phyloP scores from a whole-genome alignment of 2,113 vertebrate genomes.

The Cichladusa arquata region DNA sequence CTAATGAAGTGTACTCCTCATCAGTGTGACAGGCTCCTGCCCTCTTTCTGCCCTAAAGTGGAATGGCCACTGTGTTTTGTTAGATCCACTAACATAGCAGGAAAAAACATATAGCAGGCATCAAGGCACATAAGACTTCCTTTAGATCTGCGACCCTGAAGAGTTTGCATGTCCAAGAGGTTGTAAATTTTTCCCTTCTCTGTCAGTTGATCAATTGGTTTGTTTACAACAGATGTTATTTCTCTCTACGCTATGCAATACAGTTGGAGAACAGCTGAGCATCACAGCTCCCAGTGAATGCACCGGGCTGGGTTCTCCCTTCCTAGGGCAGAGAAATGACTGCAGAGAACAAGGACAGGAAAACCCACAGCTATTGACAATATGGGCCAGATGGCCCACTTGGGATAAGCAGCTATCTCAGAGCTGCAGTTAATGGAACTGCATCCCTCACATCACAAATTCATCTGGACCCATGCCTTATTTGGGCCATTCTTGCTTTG shows the following conservation, averaged over 20 bases:
- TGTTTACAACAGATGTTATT: neutral
- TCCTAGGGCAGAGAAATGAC: neutral
- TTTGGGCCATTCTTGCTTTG: neutral
- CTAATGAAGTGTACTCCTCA: conserved; percentile 53
- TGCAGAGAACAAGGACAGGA: neutral
- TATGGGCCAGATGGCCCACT: neutral
- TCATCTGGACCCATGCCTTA: neutral
- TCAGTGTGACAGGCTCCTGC: conserved; percentile 6
- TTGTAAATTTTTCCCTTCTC: neutral
- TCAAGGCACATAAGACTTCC: neutral
- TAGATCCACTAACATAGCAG: neutral
- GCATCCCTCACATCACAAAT: neutral
- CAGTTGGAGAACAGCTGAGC: neutral
- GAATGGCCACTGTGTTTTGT: neutral
- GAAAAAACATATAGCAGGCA: neutral
- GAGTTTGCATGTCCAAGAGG: neutral
- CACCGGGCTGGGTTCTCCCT: neutral
- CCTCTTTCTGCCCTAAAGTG: neutral
- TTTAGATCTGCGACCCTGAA: neutral
- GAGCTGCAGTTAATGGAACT: neutral
- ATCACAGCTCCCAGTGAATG: neutral
- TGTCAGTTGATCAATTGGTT: neutral
- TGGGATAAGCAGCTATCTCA: neutral
- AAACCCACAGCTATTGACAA: neutral
- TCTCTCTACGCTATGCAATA: neutral